These are phyloP conservation scores for Theretra japonica DNA, from an alignment of 2,888 invertebrate species.

Conservation along the genomic window DNA sequence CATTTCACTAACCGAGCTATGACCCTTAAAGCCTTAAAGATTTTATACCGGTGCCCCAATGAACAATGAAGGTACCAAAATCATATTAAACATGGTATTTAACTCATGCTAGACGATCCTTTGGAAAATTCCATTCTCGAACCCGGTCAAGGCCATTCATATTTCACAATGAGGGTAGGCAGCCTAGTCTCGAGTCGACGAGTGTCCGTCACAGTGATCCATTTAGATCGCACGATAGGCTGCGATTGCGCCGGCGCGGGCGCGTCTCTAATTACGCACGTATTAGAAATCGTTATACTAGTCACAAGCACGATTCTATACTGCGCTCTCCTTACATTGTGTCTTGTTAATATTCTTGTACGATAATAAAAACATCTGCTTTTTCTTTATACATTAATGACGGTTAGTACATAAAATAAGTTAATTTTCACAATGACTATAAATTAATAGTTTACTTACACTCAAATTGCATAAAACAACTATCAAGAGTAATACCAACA, in stretches of 20 bases:
- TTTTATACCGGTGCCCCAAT: too few relatives aligned
- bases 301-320: background rate
- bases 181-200: background rate
- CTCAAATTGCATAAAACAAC: too few relatives aligned
- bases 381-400: too few relatives aligned
- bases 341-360: background rate
- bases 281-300: slow-evolving; percentile 15
- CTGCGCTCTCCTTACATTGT: background rate
- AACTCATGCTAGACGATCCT: background rate
- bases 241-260: background rate
- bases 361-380: too few relatives aligned
- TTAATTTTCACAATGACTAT: too few relatives aligned
- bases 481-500: too few relatives aligned
- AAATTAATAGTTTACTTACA: too few relatives aligned
- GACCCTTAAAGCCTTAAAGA: too few relatives aligned
- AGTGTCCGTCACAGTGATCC: background rate
- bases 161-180: background rate
- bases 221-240: slow-evolving; percentile 14
- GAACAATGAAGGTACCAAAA: too few relatives aligned
- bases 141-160: background rate
- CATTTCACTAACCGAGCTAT: too few relatives aligned
- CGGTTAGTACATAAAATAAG: too few relatives aligned
- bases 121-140: background rate
- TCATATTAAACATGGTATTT: too few relatives aligned
- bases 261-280: slow-evolving; percentile 6